Conservation (phyloP, 2,888 invertebrate species). For the Cephus sareptanus region DNA sequence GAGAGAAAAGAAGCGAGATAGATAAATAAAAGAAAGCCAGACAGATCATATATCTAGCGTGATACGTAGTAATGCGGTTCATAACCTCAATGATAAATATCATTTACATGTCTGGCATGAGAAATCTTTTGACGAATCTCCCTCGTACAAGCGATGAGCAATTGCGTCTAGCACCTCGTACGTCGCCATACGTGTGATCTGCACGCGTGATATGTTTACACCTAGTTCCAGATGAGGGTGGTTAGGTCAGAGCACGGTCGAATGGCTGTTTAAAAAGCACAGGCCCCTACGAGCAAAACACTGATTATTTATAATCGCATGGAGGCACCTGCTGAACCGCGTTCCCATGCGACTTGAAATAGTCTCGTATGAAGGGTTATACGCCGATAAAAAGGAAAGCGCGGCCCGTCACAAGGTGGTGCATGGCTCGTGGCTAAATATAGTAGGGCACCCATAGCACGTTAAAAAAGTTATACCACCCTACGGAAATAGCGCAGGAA, state of each 20-base stretch:
- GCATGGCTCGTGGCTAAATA: slow-evolving; percentile 44
- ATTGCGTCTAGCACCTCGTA: background rate
- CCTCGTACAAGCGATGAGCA: background rate
- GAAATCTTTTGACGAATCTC: background rate
- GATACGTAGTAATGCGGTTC: background rate
- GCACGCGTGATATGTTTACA: background rate
- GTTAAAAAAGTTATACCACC: slow-evolving; percentile 47
- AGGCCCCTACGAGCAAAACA: slow-evolving; percentile 20
- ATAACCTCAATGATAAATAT: background rate
- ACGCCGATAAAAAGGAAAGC: slow-evolving; percentile 39
- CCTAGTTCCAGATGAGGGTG: background rate
- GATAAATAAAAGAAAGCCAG: background rate
- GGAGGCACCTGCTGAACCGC: slow-evolving; percentile 56
- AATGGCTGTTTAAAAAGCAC: background rate
- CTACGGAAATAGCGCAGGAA: slow-evolving; percentile 47
- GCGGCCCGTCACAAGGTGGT: slow-evolving; percentile 46
- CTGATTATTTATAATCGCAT: slow-evolving; percentile 57
- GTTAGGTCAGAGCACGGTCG: background rate
- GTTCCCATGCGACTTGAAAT: slow-evolving; percentile 60
- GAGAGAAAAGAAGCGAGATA: background rate
- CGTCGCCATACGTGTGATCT: background rate
- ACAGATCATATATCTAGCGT: background rate
- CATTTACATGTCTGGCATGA: background rate
- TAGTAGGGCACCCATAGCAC: slow-evolving; percentile 38
- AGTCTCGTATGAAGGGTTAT: slow-evolving; percentile 29